Percentiles rank a stretch among this genome's conserved stretches.
These are phyloP conservation scores for Arenaria interpres DNA, from an alignment of 2,113 vertebrate species.

Conservation along the genomic window DNA sequence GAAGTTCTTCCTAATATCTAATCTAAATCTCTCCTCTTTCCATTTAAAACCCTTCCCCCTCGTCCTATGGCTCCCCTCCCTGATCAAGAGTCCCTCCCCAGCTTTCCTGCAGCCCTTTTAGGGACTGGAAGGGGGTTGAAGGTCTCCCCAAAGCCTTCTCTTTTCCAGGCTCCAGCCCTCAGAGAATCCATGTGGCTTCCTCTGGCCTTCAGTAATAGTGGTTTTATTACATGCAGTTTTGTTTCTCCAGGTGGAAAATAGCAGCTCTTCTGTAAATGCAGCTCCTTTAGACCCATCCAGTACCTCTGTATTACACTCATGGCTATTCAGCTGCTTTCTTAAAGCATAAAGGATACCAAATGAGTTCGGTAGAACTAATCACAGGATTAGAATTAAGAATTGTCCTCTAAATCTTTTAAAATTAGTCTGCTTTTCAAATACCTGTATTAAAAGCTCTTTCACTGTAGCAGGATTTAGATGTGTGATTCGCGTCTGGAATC, in stretches of 20 bases:
- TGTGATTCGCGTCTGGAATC: not conserved
- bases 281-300: not conserved
- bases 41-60: too few relatives aligned
- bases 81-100: too few relatives aligned
- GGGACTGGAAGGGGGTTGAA: too few relatives aligned
- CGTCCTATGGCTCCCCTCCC: too few relatives aligned
- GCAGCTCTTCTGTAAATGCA: not conserved
- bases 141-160: too few relatives aligned
- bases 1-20: too few relatives aligned
- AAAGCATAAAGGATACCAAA: not conserved
- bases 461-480: not conserved
- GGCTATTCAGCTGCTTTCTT: not conserved
- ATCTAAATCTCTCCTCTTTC: too few relatives aligned
- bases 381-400: not conserved
- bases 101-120: too few relatives aligned
- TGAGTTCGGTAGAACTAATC: not conserved
- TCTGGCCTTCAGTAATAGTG: not conserved
- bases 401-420: not conserved
- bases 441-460: not conserved
- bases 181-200: too few relatives aligned
- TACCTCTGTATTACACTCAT: not conserved
- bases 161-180: too few relatives aligned
- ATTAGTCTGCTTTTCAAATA: not conserved
- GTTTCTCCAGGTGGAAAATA: not conserved
- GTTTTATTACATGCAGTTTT: not conserved